Evolutionary conservation across 1,140 invertebrate genomes (phyloP).

Genomic region (Drosophila repleta): DNA sequence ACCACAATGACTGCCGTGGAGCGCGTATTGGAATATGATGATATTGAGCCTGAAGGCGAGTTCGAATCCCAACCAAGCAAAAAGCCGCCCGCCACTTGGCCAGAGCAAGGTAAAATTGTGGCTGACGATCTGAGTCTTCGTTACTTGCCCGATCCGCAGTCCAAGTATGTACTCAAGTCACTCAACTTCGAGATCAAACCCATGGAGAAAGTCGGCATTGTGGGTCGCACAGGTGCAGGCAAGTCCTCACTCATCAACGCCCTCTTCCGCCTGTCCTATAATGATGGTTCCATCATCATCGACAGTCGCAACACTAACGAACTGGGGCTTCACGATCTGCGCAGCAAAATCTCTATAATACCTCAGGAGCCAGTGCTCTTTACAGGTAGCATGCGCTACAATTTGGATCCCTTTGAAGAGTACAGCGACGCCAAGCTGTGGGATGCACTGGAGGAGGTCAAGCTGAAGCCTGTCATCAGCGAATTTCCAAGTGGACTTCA

Average conservation of each 20-base stretch:
- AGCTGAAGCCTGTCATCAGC: slow-evolving; percentile 85
- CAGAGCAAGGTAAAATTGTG: slow-evolving; percentile 87
- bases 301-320: slow-evolving; percentile 86
- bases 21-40: slow-evolving; percentile 90
- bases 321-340: slow-evolving; percentile 86
- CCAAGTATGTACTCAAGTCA: slow-evolving; percentile 86
- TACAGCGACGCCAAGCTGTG: slow-evolving; percentile 91
- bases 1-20: slow-evolving; percentile 92
- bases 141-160: slow-evolving; percentile 86
- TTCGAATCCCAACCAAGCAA: slow-evolving; percentile 85
- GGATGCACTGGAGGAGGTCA: slow-evolving; percentile 91
- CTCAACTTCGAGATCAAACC: slow-evolving; percentile 86
- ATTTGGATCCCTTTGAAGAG: slow-evolving; percentile 91
- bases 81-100: slow-evolving; percentile 89
- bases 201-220: slow-evolving; percentile 87
- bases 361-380: slow-evolving; percentile 90
- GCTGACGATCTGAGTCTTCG: slow-evolving; percentile 87
- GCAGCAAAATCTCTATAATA: slow-evolving; percentile 89
- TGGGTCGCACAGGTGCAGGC: slow-evolving; percentile 92
- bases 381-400: slow-evolving; percentile 87
- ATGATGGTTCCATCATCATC: slow-evolving; percentile 86
- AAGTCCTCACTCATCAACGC: slow-evolving; percentile 91
- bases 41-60: slow-evolving; percentile 87
- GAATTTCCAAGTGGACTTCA: slow-evolving; percentile 83
- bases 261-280: slow-evolving; percentile 86